Evolutionary conservation across 1,140 invertebrate genomes (phyloP).

Genomic region (Zaprionus capensis): DNA sequence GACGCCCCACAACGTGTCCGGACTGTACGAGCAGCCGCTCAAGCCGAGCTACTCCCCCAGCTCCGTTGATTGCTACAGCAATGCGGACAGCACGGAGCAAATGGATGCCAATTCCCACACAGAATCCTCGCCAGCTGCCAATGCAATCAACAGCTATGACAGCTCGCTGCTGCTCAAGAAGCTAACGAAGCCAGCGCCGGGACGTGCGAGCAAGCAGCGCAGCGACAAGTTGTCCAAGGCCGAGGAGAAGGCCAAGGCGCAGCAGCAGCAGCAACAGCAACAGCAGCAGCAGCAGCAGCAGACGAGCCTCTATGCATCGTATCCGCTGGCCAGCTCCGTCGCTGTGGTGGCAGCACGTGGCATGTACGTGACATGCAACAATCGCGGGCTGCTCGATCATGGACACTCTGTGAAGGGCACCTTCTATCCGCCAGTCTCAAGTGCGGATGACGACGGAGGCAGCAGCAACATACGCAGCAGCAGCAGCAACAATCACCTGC

Average conservation of each 20-base stretch:
- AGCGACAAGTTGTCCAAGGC: constrained; percentile 60
- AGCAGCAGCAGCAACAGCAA: constrained; percentile 33
- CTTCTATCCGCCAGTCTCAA: constrained; percentile 91
- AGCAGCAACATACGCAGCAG: constrained; percentile 25
- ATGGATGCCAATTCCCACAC: constrained; percentile 43
- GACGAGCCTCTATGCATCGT: constrained; percentile 59
- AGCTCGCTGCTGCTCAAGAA: constrained; percentile 70
- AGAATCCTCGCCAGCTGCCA: constrained; percentile 53
- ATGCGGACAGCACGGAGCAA: constrained; percentile 69
- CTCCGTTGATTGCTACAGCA: constrained; percentile 75
- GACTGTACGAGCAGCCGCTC: constrained; percentile 70
- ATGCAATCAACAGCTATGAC: constrained; percentile 44
- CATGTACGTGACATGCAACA: constrained; percentile 94
- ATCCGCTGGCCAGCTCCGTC: constrained; percentile 72
- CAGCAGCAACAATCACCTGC: constrained; percentile 34
- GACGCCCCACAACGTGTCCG: constrained; percentile 54
- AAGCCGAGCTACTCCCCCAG: constrained; percentile 77
- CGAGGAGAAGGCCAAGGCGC: constrained; percentile 59
- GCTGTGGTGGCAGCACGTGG: constrained; percentile 90
- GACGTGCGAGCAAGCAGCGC: constrained; percentile 56
- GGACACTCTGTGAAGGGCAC: constrained; percentile 92
- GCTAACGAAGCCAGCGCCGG: constrained; percentile 56
- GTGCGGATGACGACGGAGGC: constrained; percentile 54
- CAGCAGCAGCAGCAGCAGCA: constrained; percentile 48
- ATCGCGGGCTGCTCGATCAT: constrained; percentile 90